A percentile compares a stretch with the other conserved stretches of the same genome.
Conservation (phyloP, 2,113 vertebrate genomes). For the Phylloscopus whistleri region DNA sequence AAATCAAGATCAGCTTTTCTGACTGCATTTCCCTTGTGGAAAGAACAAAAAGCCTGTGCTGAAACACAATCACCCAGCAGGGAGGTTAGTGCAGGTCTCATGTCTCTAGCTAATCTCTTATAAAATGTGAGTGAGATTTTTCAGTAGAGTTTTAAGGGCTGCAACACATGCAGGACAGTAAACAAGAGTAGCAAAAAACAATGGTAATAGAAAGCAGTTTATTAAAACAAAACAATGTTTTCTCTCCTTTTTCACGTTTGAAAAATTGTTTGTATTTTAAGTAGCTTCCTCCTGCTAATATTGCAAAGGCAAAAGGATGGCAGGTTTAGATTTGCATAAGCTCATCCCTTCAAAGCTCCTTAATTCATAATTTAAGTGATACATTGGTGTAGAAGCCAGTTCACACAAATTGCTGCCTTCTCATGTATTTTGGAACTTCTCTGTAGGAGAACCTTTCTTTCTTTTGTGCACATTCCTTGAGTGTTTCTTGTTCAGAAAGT, state of each 20-base stretch:
- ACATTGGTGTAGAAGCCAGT: background rate
- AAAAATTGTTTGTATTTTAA: background rate
- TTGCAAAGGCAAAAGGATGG: background rate
- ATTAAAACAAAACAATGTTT: background rate
- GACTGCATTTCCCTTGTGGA: background rate
- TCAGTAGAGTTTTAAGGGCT: background rate
- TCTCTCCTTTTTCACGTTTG: background rate
- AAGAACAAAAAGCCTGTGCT: background rate
- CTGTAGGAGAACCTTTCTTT: background rate
- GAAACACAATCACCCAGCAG: background rate
- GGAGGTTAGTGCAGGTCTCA: background rate
- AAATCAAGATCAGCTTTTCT: background rate
- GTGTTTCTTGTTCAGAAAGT: background rate
- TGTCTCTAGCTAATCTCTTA: background rate
- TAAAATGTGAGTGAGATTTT: background rate
- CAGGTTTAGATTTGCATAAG: background rate
- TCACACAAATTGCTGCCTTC: background rate
- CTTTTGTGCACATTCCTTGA: background rate
- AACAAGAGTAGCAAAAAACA: background rate
- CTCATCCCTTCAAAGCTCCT: background rate
- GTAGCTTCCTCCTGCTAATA: background rate
- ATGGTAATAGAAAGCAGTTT: background rate
- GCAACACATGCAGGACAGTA: background rate
- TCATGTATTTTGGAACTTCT: background rate
- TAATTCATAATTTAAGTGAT: background rate